A percentile compares a stretch with the other conserved stretches of the same genome.
phyloP scores from a whole-genome alignment of 1,140 invertebrate genomes.

The Dreissena polymorpha region DNA sequence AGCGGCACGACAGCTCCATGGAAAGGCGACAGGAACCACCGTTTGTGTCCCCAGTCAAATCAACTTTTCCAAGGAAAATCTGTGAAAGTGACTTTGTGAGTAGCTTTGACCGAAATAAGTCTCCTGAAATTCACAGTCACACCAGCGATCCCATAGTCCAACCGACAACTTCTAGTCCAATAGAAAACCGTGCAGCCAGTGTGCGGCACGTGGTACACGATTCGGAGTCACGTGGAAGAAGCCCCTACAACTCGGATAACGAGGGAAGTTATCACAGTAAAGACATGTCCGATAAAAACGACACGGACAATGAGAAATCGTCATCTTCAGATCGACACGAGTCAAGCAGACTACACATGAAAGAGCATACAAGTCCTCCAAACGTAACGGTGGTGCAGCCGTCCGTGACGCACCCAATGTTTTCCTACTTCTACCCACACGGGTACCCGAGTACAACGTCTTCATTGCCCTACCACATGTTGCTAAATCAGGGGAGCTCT shows the following conservation, averaged over 20 bases:
- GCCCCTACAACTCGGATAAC: slow-evolving; percentile 45
- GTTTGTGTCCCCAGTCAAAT: slow-evolving; percentile 44
- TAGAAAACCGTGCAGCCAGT: slow-evolving; percentile 20
- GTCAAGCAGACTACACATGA: slow-evolving; percentile 49
- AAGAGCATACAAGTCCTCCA: slow-evolving; percentile 68
- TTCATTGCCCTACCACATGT: slow-evolving; percentile 62
- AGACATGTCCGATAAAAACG: slow-evolving; percentile 35
- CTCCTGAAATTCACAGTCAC: slow-evolving; percentile 54
- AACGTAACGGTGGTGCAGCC: slow-evolving; percentile 75
- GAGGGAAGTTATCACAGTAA: slow-evolving; percentile 34
- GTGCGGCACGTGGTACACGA: slow-evolving; percentile 27
- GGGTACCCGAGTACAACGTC: slow-evolving; percentile 58
- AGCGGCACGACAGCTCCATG: slow-evolving; percentile 32
- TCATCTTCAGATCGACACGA: slow-evolving; percentile 10
- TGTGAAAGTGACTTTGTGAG: slow-evolving; percentile 56
- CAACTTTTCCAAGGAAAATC: slow-evolving; percentile 49
- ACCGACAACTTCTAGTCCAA: slow-evolving; percentile 48
- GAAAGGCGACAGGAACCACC: slow-evolving; percentile 17
- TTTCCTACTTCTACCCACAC: slow-evolving; percentile 72
- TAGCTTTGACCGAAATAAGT: slow-evolving; percentile 55
- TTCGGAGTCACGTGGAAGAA: slow-evolving; percentile 16
- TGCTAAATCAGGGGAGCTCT: slow-evolving; percentile 59
- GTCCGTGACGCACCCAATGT: slow-evolving; percentile 71
- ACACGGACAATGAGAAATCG: slow-evolving; percentile 50
- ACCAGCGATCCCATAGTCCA: slow-evolving; percentile 15